phyloP scores from a whole-genome alignment of 1,140 invertebrate species.

The Epicauta chinensis region DNA sequence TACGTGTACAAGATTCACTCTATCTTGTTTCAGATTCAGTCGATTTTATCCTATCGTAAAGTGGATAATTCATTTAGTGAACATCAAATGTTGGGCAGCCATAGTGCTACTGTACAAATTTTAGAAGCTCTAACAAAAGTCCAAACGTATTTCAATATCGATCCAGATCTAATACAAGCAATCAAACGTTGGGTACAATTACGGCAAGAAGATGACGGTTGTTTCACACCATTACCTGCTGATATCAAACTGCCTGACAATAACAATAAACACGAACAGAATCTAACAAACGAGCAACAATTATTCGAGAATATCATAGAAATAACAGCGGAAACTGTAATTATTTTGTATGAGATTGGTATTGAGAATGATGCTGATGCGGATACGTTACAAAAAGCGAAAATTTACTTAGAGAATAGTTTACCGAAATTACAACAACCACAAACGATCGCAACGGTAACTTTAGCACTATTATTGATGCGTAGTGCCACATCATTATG shows the following conservation, averaged over 20 bases:
- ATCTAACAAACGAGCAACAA: constrained; percentile 44
- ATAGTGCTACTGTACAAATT: constrained; percentile 50
- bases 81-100: constrained; percentile 53
- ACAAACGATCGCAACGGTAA: constrained; percentile 50
- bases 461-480: constrained; percentile 49
- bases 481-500: constrained; percentile 49
- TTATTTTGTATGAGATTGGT: constrained; percentile 50
- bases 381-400: constrained; percentile 42
- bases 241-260: constrained; percentile 46
- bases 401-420: constrained; percentile 51
- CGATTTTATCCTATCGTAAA: constrained; percentile 52
- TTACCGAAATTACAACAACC: constrained; percentile 48
- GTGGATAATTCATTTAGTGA: constrained; percentile 57
- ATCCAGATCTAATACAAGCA: constrained; percentile 50
- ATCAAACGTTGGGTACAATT: constrained; percentile 54
- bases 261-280: constrained; percentile 33
- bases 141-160: constrained; percentile 52
- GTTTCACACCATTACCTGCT: constrained; percentile 49
- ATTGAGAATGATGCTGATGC: constrained; percentile 27
- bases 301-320: constrained; percentile 49
- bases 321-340: constrained; percentile 54
- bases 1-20: constrained; percentile 1
- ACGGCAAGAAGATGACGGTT: constrained; percentile 52
- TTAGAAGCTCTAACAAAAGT: constrained; percentile 53
- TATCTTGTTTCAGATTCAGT: constrained; percentile 48